Percentiles rank a stretch among this genome's conserved stretches.
These are phyloP conservation scores for Hirtodrosophila confusa DNA, from an alignment of 2,888 invertebrate genomes.

Conservation along the genomic window DNA sequence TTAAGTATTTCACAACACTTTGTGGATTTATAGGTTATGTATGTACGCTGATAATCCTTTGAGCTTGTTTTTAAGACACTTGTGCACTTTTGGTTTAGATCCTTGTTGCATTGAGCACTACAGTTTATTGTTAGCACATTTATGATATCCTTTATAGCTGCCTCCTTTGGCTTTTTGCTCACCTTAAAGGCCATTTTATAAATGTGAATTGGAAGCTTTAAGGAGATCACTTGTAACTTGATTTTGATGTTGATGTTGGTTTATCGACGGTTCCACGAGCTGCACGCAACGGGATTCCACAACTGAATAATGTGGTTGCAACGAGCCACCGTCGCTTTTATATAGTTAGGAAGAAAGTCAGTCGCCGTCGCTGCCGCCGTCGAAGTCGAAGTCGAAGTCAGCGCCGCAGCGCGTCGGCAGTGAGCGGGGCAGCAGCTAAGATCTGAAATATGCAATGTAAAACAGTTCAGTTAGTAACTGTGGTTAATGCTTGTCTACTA, in stretches of 20 bases:
- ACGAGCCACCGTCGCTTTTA: conserved; percentile 83
- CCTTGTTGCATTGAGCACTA: conserved; percentile 23
- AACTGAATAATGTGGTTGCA: conserved; percentile 84
- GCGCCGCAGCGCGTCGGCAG: conserved; percentile 25
- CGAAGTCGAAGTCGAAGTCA: conserved; percentile 32
- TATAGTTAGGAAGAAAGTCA: conserved; percentile 85
- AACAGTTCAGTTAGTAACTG: conserved; percentile 58
- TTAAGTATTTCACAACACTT: conserved; percentile 21
- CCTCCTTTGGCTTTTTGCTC: conserved; percentile 62
- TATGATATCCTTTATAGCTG: conserved; percentile 57
- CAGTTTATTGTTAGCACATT: conserved; percentile 33
- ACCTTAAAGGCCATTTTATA: conserved; percentile 82
- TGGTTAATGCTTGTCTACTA: conserved; percentile 25
- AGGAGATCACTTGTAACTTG: conserved; percentile 72
- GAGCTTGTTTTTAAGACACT: conserved; percentile 24
- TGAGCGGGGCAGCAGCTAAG: conserved; percentile 23
- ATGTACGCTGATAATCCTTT: background rate
- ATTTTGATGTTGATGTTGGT: conserved; percentile 16
- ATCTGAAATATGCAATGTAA: conserved; percentile 53
- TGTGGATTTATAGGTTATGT: background rate
- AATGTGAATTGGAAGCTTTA: conserved; percentile 31
- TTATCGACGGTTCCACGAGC: conserved; percentile 70
- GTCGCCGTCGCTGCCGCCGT: conserved; percentile 45
- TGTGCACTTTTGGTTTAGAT: conserved; percentile 25
- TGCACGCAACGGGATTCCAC: conserved; percentile 84